Conservation (phyloP, 1,140 invertebrate genomes). For the Cecropterus lyciades region DNA sequence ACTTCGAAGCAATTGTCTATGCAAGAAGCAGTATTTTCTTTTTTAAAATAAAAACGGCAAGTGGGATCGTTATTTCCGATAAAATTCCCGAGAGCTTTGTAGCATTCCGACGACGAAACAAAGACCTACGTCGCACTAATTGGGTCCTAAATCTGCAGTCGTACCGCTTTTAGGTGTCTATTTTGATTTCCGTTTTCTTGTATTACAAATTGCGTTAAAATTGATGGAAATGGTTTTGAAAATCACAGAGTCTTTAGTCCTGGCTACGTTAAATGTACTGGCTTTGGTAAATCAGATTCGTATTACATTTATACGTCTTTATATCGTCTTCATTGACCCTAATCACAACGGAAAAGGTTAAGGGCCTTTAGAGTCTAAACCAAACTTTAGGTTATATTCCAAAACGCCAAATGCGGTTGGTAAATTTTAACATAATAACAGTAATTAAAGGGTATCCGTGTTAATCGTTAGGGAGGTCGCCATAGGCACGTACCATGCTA, state of each 20-base stretch:
- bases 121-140: conserved; percentile 49
- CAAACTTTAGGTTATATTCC: no score
- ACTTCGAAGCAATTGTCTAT: conserved; percentile 32
- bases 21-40: conserved; percentile 32
- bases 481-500: no score
- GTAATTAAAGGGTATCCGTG: no score
- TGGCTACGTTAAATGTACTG: no score
- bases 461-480: no score
- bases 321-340: no score
- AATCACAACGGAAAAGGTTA: no score
- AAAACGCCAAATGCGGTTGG: no score
- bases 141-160: conserved; percentile 48
- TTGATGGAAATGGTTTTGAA: conserved; percentile 12
- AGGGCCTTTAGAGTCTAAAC: no score
- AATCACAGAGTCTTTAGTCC: neutral
- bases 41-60: conserved; percentile 53
- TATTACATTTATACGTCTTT: no score
- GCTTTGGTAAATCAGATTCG: no score
- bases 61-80: conserved; percentile 48
- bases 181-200: conserved; percentile 38
- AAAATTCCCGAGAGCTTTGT: conserved; percentile 43
- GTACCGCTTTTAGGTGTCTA: conserved; percentile 41
- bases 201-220: conserved; percentile 11
- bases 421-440: no score
- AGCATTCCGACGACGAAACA: conserved; percentile 45